Evolutionary conservation across 2,113 vertebrate species (phyloP).

Genomic region (Alces alces): DNA sequence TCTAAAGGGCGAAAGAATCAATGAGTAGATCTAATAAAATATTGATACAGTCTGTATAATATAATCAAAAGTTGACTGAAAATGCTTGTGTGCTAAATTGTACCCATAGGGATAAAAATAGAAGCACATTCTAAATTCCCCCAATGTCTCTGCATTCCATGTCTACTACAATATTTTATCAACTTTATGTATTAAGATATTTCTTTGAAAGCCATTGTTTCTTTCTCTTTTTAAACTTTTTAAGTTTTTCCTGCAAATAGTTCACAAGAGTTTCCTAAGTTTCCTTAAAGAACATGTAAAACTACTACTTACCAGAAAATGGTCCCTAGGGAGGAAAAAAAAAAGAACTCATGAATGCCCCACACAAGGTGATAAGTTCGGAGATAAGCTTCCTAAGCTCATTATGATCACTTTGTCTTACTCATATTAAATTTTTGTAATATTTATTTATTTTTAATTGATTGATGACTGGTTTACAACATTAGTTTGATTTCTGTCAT

Average conservation of each 20-base stretch:
- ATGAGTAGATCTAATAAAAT: background rate
- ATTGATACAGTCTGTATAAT: background rate
- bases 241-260: background rate
- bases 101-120: background rate
- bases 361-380: background rate
- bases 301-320: background rate
- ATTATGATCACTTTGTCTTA: background rate
- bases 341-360: background rate
- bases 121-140: background rate
- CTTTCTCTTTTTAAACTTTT: background rate
- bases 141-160: background rate
- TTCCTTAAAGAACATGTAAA: background rate
- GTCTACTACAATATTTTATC: background rate
- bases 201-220: background rate
- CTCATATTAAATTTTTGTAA: background rate
- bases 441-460: background rate
- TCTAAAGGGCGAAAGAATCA: slow-evolving; percentile 6
- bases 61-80: background rate
- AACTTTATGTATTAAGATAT: background rate
- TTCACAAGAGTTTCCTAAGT: background rate
- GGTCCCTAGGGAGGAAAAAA: background rate
- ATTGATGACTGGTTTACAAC: background rate
- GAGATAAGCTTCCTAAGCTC: background rate
- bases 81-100: background rate
- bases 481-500: background rate